A percentile compares a stretch with the other conserved stretches of the same genome.
phyloP scores from a whole-genome alignment of 1,140 invertebrate species.

The Brachystomella parvula region DNA sequence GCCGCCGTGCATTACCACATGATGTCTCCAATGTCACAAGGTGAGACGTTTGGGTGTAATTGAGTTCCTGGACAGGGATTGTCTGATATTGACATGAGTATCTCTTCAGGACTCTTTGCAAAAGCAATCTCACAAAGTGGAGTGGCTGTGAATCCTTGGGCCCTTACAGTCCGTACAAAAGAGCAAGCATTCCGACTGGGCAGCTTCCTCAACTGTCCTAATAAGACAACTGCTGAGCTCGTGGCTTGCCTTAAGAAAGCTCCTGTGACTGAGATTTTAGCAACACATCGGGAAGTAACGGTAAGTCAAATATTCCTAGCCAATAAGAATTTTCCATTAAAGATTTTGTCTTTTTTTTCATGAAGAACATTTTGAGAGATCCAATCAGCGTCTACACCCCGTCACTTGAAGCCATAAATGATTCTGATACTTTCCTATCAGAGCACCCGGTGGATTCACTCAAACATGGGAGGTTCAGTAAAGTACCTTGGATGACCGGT shows the following conservation, averaged over 20 bases:
- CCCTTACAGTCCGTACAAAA: neutral
- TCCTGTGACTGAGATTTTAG: neutral
- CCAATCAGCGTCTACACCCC: neutral
- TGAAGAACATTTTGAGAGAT: neutral
- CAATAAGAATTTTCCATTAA: neutral
- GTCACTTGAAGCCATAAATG: neutral
- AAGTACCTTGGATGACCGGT: constrained; percentile 12
- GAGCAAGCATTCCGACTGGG: constrained; percentile 2
- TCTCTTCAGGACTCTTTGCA: neutral
- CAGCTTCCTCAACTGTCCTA: constrained; percentile 4
- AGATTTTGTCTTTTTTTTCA: neutral
- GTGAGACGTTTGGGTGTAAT: neutral
- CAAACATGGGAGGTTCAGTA: neutral
- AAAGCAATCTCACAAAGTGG: constrained; percentile 12
- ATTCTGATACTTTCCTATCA: neutral
- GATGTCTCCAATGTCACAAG: neutral
- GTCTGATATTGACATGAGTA: neutral
- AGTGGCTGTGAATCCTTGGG: constrained; percentile 3
- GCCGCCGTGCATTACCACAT: constrained; percentile 13
- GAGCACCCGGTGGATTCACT: neutral
- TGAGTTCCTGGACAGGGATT: neutral
- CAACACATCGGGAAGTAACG: neutral
- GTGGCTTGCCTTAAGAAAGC: neutral
- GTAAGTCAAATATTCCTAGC: neutral
- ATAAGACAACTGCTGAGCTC: neutral